These are phyloP conservation scores for Tursiops truncatus DNA, from an alignment of 2,113 vertebrate species.

Conservation along the genomic window DNA sequence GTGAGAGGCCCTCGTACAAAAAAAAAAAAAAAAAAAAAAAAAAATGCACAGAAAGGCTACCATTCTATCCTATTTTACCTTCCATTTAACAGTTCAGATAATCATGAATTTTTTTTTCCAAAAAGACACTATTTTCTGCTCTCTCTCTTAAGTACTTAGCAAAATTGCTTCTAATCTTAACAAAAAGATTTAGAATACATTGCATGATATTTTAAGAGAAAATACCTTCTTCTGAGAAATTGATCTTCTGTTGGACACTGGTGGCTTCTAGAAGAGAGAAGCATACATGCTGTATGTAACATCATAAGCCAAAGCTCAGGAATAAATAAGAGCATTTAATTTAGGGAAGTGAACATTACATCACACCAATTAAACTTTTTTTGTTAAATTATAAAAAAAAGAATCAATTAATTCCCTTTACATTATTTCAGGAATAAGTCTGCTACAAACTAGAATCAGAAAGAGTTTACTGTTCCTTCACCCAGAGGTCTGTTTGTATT, in stretches of 20 bases:
- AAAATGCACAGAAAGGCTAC: neutral
- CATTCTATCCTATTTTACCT: neutral
- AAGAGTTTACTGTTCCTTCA: conserved; percentile 18
- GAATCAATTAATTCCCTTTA: conserved; percentile 3
- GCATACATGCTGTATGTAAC: neutral
- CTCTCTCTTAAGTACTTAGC: neutral
- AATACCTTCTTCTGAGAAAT: conserved; percentile 73
- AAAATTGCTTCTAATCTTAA: neutral
- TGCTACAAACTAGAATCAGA: neutral
- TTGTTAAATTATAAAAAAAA: neutral
- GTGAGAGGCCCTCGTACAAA: too few species aligned
- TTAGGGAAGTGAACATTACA: conserved; percentile 5
- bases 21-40: too few species aligned
- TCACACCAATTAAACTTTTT: neutral
- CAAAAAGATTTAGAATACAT: conserved; percentile 17
- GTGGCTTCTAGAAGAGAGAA: conserved; percentile 63
- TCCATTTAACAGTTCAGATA: neutral
- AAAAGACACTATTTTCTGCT: conserved; percentile 32
- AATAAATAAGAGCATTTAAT: neutral
- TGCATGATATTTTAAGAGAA: conserved; percentile 32
- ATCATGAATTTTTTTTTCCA: neutral
- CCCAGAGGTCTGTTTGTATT: neutral
- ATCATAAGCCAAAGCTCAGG: conserved; percentile 6
- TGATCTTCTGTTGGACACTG: conserved; percentile 2
- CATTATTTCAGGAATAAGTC: conserved; percentile 3